Evolutionary conservation across 2,797 vertebrate genomes (phyloP), one percentile per base, ranked within the genome.

Genomic region (Coregonus ussuriensis): DNA sequence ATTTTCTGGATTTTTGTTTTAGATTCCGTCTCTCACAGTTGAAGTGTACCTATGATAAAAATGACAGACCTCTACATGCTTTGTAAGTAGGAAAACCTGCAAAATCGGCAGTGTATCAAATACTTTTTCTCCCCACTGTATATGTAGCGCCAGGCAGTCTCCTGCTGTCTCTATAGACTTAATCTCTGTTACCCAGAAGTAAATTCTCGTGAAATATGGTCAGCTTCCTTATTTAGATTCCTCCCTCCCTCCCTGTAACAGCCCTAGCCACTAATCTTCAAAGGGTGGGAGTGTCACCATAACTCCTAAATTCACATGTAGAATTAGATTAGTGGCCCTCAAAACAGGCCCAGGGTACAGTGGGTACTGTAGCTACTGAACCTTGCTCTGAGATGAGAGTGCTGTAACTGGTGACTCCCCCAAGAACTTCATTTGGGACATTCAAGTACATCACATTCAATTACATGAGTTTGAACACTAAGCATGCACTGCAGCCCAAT

Each of bases 141-240:
- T 25, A 25, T 80, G 29, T 76, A 71, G 62, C 67, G 71, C 41
- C 65, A 70, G 35, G 51, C 4, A 47, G 41, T 79, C 86, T 87
- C 71, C 79, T 84, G 76, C 79, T 81, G 77, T 41, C 63, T 51
- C 70, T 33, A 71, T 77, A 5, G 25, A 59, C 76, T 13, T 80
- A 4, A 81, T 54, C 9, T 47, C 41, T 53, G 70, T 47, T 47
- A 47, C 41, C 41, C 41, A 47, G 41, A 47, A 47, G 41, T 47
- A 47, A 47, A 47, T 11, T 79, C 84, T 86, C 67, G 75, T 85
- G 75, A 77, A 47, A 47, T 47, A 47, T 47, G 41, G 41, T 63
- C 59, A 29, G 3, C 9, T 63, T 6, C 21, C 59, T 63, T 13
- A 47, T 47, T 47, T 47, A 13, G 9, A 13, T 47, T 13, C 9